phyloP scores from a whole-genome alignment of 2,797 vertebrate species.

The Anisognathus igniventris region DNA sequence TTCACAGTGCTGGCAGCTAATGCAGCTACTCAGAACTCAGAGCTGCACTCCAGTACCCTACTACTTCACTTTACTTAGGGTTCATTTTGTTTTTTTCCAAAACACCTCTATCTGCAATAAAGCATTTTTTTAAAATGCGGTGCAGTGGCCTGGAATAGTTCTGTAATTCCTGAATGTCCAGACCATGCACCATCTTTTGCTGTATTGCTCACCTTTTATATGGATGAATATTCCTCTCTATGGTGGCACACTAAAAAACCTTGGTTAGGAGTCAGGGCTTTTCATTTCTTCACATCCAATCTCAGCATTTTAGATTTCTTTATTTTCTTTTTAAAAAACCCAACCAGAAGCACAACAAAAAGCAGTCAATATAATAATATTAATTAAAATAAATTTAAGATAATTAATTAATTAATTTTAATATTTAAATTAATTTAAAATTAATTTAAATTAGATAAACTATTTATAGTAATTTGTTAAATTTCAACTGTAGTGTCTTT shows the following conservation, averaged over 20 bases:
- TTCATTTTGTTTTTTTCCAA: background rate
- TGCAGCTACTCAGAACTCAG: background rate
- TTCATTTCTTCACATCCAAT: background rate
- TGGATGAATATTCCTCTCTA: background rate
- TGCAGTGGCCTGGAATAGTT: background rate
- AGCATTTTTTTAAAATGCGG: background rate
- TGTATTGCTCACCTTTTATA: background rate
- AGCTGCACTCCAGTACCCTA: background rate
- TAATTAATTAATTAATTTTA: background rate
- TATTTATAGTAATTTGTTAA: background rate
- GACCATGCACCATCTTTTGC: background rate
- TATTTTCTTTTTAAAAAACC: background rate
- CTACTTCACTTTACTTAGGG: background rate
- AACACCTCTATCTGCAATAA: background rate
- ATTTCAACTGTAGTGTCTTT: background rate
- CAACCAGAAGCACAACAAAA: background rate
- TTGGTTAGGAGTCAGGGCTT: background rate
- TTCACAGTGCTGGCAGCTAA: background rate
- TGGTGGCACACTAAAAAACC: background rate
- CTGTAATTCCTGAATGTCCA: background rate
- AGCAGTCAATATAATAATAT: background rate
- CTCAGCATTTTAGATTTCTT: background rate
- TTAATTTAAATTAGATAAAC: background rate
- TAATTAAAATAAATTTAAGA: background rate
- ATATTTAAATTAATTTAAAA: background rate